These are phyloP conservation scores for Muscicapa adusta DNA, from an alignment of 2,113 vertebrate genomes.

Conservation along the genomic window DNA sequence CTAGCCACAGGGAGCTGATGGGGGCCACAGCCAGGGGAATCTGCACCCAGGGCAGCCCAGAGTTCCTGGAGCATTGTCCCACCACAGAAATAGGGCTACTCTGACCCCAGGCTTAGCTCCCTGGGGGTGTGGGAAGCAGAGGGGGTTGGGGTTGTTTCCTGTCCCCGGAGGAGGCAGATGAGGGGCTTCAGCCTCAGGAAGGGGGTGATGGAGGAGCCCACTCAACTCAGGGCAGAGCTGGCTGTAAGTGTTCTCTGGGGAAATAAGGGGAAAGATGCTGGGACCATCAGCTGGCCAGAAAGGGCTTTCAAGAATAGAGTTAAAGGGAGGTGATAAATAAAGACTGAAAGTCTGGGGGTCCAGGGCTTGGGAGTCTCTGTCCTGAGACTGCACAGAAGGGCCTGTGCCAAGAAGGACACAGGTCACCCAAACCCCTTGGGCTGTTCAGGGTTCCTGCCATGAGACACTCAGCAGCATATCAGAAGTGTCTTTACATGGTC, in stretches of 20 bases:
- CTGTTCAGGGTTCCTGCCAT: neutral
- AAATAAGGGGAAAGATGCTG: neutral
- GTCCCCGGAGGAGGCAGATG: neutral
- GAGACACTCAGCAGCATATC: neutral
- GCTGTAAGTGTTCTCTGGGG: neutral
- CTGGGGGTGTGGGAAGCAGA: neutral
- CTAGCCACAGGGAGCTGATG: rapidly evolving
- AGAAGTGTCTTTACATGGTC: neutral
- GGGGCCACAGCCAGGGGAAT: neutral
- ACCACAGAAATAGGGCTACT: neutral
- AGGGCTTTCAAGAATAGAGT: neutral
- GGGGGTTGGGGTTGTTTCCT: neutral
- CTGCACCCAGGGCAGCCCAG: rapidly evolving
- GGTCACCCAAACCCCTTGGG: neutral
- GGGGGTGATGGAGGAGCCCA: neutral
- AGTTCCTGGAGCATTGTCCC: neutral
- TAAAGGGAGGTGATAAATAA: neutral
- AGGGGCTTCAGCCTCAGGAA: neutral
- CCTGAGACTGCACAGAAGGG: rapidly evolving
- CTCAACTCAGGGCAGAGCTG: rapidly evolving
- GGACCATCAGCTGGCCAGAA: neutral
- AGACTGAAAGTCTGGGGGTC: neutral
- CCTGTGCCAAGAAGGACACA: neutral
- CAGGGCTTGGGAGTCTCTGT: neutral
- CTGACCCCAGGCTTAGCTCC: neutral